Base-by-base conservation (phyloP, 92 coral and sea anemone genomes). In the Phenganax stokvisi region DNA sequence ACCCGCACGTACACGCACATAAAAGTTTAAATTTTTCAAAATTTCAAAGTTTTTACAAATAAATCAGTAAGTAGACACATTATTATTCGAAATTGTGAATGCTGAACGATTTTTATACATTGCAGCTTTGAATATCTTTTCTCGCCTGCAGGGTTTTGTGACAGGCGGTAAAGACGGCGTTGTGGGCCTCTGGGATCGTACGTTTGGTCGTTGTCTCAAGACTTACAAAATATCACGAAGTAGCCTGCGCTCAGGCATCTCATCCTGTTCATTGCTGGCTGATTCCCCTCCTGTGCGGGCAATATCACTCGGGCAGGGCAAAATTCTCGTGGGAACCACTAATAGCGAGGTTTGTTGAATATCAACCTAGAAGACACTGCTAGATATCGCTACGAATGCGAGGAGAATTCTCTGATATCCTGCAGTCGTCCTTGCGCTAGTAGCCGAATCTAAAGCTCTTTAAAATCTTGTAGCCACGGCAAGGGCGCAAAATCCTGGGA, bases 101-200 rank as follows among this genome's bases (percentile, higher is more conserved):
- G 6, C 57, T 11, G 8, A 9, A 47, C 9, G 59, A 27, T 13
- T 53, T 8, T 30, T 20, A 20, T 20, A 20, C 25, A 20, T 20
- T 20, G 25, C 25, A 20, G 25, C 25, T 20, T 20, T 20, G 25
- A 20, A 20, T 20, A 20, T 20, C 25, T 7, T 16, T 85, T 37
- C 65, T 54, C 15, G 25, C 66, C 52, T 31, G 56, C 72, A 94
- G 98, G 97, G 98, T 71, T 94, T 92, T 80, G 98, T 94, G 44
- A 94, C 97, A 8, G 98, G 98, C 10, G 98, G 98, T 16, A 94
- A 94, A 85, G 98, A 94, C 85, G 98, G 98, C 9, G 84, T 87
- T 47, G 96, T 94, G 0, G 97, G 89, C 25, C 80, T 94, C 29
- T 94, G 98, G 98, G 98, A 94, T 75, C 92, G 90, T 62, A 90